A percentile compares a stretch with the other conserved stretches of the same genome.
Conservation (phyloP, 2,113 vertebrate species). For the Hippocampus comes region DNA sequence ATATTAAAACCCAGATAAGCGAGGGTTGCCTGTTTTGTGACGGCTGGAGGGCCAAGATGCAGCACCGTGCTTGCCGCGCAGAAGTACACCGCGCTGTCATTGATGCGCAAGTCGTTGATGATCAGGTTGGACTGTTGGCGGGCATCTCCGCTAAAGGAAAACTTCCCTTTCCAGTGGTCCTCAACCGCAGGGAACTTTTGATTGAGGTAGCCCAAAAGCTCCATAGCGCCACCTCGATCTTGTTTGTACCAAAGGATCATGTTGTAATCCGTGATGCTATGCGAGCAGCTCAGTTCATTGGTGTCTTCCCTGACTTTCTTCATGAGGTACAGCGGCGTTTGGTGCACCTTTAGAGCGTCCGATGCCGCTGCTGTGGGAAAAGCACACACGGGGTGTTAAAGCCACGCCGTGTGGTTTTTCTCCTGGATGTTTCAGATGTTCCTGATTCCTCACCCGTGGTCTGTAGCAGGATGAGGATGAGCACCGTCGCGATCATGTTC, state of each 20-base stretch:
- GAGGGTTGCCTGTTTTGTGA: conserved; percentile 19
- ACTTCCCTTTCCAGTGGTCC: conserved; percentile 12
- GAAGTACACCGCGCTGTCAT: conserved; percentile 49
- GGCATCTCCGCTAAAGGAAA: conserved; percentile 27
- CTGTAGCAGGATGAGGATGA: conserved; percentile 2
- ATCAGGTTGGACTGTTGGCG: background rate
- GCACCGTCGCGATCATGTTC: conserved; percentile 22
- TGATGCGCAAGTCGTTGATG: background rate
- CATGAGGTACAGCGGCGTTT: conserved; percentile 42
- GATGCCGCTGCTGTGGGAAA: background rate
- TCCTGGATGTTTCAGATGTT: background rate
- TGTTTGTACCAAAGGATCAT: conserved; percentile 56
- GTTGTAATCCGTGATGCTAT: background rate
- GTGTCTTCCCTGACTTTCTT: conserved; percentile 20
- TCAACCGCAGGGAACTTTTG: background rate
- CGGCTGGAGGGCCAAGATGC: background rate
- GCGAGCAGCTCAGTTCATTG: conserved; percentile 47
- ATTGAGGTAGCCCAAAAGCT: conserved; percentile 44
- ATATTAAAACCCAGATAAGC: conserved; percentile 1
- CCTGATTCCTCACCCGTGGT: conserved; percentile 13
- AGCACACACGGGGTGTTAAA: background rate
- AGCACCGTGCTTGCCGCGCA: conserved; percentile 54
- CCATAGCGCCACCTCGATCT: background rate
- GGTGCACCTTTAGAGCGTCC: background rate
- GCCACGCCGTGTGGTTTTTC: background rate